Evolutionary conservation across 2,888 invertebrate species (phyloP), one percentile per base, ranked within the genome.

Genomic region (Drosophila aldrichi): DNA sequence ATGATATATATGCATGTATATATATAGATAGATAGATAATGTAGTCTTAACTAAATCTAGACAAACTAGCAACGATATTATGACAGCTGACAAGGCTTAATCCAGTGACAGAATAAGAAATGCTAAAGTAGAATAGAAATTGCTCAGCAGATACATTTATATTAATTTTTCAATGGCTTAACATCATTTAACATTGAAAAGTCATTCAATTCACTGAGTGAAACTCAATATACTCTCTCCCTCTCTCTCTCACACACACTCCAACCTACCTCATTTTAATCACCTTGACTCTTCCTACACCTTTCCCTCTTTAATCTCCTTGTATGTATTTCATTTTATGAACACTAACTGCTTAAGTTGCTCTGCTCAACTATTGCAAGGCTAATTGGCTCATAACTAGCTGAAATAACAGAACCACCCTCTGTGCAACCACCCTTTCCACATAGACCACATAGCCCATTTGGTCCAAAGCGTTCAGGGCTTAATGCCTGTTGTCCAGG

Each of bases 331-430:
- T 22, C 36, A 22, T 22, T 10, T 18, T 29, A 16, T 25, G n/a
- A 22, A n/a, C 48, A 58, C 14, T 41, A 51, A n/a, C 52, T 60
- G 7, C 29, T 60, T 43, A 48, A 25, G 46, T 46, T 55, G 38
- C 56, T 57, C 10, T 29, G 25, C 18, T 44, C 10, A 32, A 36
- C 25, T 59, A 38, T 16, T 36, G 57, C 18, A 38, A 5, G 49
- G 18, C 55, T 83, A 83, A 82, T 71, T 70, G 66, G 55, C 54
- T 55, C 54, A 70, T 63, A 81, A 81, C 81, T 78, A 75, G 65
- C 65, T 64, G 29, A 52, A 75, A 74, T 80, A 86, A 83, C 60
- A 71, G 58, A 73, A 22, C 22, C 55, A 41, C 51, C 64, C 34
- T 7, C 16, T 8, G 3, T 2, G 32, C 14, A n/a, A 25, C 4